Conservation (phyloP, 2,797 vertebrate species). For the Neoniphon sammara region DNA sequence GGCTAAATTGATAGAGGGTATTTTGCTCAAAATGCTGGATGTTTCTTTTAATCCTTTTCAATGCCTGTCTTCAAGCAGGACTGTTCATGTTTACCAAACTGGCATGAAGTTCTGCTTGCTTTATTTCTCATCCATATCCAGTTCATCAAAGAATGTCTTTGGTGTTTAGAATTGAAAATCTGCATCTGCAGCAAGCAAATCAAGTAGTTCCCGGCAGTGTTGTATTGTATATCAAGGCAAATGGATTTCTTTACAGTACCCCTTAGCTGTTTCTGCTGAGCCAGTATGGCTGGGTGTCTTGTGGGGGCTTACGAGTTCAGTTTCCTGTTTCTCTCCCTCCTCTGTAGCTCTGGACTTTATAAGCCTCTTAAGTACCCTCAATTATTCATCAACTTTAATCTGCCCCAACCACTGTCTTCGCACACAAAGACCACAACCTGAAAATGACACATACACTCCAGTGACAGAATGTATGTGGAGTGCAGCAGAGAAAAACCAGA, state of each 20-base stretch:
- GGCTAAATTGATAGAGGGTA: too few relatives aligned
- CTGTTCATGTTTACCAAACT: neutral
- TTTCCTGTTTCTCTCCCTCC: conserved; percentile 60
- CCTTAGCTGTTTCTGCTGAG: conserved; percentile 19
- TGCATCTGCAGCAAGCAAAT: conserved; percentile 1
- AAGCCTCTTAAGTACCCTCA: conserved; percentile 75
- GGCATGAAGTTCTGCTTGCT: neutral
- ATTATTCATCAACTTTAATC: conserved; percentile 78
- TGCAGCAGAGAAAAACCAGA: neutral
- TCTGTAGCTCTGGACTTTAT: conserved; percentile 67
- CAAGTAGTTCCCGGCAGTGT: neutral
- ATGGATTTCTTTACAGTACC: conserved; percentile 14
- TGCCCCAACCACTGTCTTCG: conserved; percentile 51
- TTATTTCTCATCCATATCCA: neutral
- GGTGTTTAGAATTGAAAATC: too few relatives aligned
- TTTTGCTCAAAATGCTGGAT: too few relatives aligned
- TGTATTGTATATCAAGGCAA: conserved; percentile 20
- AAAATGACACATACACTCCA: conserved; percentile 23
- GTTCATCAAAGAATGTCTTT: too few relatives aligned
- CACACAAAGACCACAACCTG: conserved; percentile 30
- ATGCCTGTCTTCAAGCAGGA: too few relatives aligned
- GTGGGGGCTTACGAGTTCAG: conserved; percentile 55
- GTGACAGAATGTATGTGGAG: neutral
- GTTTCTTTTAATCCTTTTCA: too few relatives aligned
- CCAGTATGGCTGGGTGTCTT: conserved; percentile 39